Conservation (phyloP, 2,888 invertebrate species). For the Gryllus longicercus region DNA sequence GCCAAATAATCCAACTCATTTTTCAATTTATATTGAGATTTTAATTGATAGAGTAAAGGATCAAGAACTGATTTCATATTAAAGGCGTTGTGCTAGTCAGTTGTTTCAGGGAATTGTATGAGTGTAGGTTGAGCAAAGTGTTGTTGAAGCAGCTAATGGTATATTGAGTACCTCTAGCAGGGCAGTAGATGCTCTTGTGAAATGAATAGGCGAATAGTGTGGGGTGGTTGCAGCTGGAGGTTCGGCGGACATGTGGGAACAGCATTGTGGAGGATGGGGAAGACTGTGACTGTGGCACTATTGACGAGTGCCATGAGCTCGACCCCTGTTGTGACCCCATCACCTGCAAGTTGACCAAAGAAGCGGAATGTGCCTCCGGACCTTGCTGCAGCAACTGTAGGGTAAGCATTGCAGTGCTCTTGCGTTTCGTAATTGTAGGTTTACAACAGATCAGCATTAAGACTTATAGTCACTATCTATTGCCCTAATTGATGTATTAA, state of each 20-base stretch:
- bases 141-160: background rate
- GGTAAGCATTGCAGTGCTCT: constrained; percentile 50
- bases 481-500: too few species aligned
- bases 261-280: constrained; percentile 91
- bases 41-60: too few species aligned
- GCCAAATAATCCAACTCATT: too few species aligned
- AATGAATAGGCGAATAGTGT: constrained; percentile 10
- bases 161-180: background rate
- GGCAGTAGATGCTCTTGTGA: background rate
- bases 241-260: constrained; percentile 85
- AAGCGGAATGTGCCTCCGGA: constrained; percentile 90
- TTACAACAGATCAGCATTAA: background rate
- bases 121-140: too few species aligned
- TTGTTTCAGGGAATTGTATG: too few species aligned
- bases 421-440: background rate
- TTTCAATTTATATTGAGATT: too few species aligned
- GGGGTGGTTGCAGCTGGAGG: constrained; percentile 34
- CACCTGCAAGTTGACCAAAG: constrained; percentile 90
- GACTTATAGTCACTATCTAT: too few species aligned
- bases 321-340: constrained; percentile 98
- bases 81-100: too few species aligned
- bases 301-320: constrained; percentile 77
- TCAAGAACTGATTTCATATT: too few species aligned
- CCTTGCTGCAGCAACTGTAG: constrained; percentile 89
- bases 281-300: constrained; percentile 95